These are phyloP conservation scores for Patiria pectinifera DNA, from an alignment of 53 echinoderm and acorn worm species.

Conservation along the genomic window DNA sequence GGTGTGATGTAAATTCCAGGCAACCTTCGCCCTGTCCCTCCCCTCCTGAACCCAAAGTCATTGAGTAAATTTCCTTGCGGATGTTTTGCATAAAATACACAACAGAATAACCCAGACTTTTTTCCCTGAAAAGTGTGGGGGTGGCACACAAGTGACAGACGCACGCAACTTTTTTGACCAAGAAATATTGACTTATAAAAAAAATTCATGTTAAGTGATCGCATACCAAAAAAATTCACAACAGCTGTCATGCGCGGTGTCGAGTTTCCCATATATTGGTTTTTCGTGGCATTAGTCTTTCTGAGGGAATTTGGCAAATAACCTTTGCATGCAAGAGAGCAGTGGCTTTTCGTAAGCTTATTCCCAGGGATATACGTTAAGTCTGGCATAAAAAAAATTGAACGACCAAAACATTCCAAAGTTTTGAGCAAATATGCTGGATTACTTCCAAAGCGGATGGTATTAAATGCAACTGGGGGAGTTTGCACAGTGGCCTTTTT, in stretches of 20 bases:
- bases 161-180: too few relatives aligned
- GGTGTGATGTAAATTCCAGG: conserved; percentile 10
- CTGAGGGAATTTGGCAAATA: neutral
- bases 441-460: neutral
- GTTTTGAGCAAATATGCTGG: neutral
- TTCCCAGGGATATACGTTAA: neutral
- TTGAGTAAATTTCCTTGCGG: neutral
- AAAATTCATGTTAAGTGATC: too few relatives aligned
- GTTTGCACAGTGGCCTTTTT: too few relatives aligned
- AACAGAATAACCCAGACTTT: too few relatives aligned
- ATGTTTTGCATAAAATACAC: neutral
- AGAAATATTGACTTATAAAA: too few relatives aligned
- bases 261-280: too few relatives aligned
- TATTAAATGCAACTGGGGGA: too few relatives aligned
- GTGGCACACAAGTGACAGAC: too few relatives aligned
- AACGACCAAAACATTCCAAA: neutral
- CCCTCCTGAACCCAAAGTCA: neutral
- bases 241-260: too few relatives aligned
- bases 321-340: neutral
- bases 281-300: too few relatives aligned
- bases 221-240: too few relatives aligned
- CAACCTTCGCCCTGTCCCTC: neutral
- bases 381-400: neutral
- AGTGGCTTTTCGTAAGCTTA: neutral
- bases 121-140: too few relatives aligned